A percentile compares a stretch with the other conserved stretches of the same genome.
These are phyloP conservation scores for Drosophila formosana DNA, from an alignment of 2,888 invertebrate genomes.

Conservation along the genomic window DNA sequence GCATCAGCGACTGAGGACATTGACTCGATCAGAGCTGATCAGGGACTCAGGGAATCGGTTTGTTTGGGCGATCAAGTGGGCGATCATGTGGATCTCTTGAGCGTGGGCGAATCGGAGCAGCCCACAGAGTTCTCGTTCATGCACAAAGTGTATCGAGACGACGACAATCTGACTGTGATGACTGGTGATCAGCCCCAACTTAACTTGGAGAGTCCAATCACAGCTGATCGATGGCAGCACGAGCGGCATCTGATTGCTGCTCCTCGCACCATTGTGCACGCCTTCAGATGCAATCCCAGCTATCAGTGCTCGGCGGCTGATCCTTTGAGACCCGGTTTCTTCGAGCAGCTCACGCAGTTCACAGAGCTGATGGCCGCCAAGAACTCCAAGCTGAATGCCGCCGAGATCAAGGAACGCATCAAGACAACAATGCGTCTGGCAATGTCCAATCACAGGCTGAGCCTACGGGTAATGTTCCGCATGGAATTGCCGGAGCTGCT, in stretches of 20 bases:
- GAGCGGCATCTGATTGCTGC: constrained; percentile 45
- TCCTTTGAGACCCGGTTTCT: constrained; percentile 30
- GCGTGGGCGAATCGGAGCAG: not conserved
- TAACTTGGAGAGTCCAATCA: too few species aligned
- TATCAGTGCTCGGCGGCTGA: constrained; percentile 21
- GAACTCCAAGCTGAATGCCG: not conserved
- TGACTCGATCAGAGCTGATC: not conserved
- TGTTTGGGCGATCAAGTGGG: not conserved
- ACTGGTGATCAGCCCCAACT: too few species aligned
- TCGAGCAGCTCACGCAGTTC: constrained; percentile 58
- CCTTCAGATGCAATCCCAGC: constrained; percentile 53
- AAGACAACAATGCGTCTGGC: not conserved
- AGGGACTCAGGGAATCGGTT: not conserved
- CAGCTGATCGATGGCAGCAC: constrained; percentile 24
- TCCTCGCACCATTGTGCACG: constrained; percentile 34
- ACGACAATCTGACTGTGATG: not conserved
- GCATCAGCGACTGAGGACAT: not conserved
- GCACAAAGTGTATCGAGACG: not conserved
- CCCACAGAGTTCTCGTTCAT: not conserved
- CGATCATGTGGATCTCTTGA: not conserved
- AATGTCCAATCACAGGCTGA: not conserved
- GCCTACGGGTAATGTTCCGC: constrained; percentile 7
- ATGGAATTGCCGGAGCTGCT: constrained; percentile 35
- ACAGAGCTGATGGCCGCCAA: constrained; percentile 30
- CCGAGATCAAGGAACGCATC: constrained; percentile 3